Base-by-base conservation (phyloP, 2,888 invertebrate genomes). In the Teleogryllus oceanicus region DNA sequence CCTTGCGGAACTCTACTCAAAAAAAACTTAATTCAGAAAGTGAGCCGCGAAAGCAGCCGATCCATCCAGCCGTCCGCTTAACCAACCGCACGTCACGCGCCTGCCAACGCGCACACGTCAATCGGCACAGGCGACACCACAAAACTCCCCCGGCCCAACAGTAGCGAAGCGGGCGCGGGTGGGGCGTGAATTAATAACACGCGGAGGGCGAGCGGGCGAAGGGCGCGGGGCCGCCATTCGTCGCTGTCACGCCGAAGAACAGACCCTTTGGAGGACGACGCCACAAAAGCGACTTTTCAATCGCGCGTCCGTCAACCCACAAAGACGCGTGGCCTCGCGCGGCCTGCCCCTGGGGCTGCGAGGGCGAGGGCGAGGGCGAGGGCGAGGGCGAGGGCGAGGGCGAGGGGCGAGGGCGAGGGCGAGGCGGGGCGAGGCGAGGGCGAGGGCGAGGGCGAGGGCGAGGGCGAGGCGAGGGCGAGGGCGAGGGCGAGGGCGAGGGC, bases 171-270 rank as follows among this genome's bases (percentile, higher is more conserved):
- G 37, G 5, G 37, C 37, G 62, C 62, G 62, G 2, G 16, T 3
- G 12, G 37, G 37, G 37, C n/a, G 62, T 62, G 62, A 62, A 62
- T 62, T 62, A 62, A 62, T 62, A 62, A 62, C 62, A 62, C n/a
- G 62, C 62, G 62, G 62, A 18, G 62, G 62, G 16, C n/a, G 62
- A 5, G 62, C 62, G 62, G 37, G 62, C 62, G 62, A n/a, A 62
- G 62, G 62, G 16, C 16, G 62, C n/a, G 62, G 62, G 13, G 16
- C 8, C 11, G n/a, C 62, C 62, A 62, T 62, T n/a, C 62, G 62
- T 62, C 62, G 62, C 62, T 62, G 62, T 62, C 62, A 62, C n/a
- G 62, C 62, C 62, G 37, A 62, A 62, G 62, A 62, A 62, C 62
- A 62, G 62, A 13, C 62, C 16, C 62, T 62, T 62, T 62, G 13